Evolutionary conservation across 2,888 invertebrate species (phyloP).

Genomic region (Noctua janthe): DNA sequence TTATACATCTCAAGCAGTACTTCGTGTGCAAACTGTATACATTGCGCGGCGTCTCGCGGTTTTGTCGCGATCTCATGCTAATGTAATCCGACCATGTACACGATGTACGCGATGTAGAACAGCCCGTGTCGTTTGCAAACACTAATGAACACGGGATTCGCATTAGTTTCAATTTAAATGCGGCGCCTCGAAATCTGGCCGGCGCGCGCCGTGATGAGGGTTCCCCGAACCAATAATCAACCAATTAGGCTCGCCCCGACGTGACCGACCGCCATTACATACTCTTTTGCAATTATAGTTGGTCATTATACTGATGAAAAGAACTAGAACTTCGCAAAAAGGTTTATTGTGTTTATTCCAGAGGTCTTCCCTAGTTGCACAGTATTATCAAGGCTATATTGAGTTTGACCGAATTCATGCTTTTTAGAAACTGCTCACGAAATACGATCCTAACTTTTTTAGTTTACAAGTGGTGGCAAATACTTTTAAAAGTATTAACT

Average conservation of each 20-base stretch:
- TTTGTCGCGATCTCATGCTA: conserved; percentile 41
- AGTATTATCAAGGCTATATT: background rate
- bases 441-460: background rate
- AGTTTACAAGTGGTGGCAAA: background rate
- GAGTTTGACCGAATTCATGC: background rate
- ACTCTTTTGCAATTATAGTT: conserved; percentile 29
- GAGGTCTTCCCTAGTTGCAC: background rate
- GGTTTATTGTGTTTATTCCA: background rate
- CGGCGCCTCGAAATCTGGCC: conserved; percentile 46
- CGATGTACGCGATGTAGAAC: conserved; percentile 1
- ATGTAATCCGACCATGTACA: conserved; percentile 31
- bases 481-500: background rate
- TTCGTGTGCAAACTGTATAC: conserved; percentile 37
- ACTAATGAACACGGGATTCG: conserved; percentile 54
- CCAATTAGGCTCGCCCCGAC: conserved; percentile 44
- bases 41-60: conserved; percentile 12
- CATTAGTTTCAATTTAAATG: conserved; percentile 64
- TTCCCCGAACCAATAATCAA: conserved; percentile 51
- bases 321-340: background rate
- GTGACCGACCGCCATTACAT: conserved; percentile 35
- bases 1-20: conserved; percentile 10
- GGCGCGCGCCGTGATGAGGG: conserved; percentile 52
- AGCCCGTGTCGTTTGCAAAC: conserved; percentile 27
- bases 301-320: conserved; percentile 20
- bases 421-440: background rate